Evolutionary conservation across 1,140 invertebrate species (phyloP).

Genomic region (Drosophila hydei): DNA sequence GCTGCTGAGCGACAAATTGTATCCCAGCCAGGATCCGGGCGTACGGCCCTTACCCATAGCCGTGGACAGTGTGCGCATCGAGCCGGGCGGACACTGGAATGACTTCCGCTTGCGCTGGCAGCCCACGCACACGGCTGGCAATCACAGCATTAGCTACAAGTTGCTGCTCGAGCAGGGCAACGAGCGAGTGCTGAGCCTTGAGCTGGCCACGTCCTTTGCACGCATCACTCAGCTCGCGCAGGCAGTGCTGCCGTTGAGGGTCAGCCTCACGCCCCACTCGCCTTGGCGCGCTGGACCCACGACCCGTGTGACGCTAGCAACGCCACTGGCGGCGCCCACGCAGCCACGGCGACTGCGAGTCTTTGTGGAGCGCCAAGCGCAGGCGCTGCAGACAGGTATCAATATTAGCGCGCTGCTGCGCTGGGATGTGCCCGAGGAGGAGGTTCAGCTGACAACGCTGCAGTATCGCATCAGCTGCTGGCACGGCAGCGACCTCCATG

Average conservation of each 20-base stretch:
- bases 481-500: constrained; percentile 55
- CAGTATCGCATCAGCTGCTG: constrained; percentile 74
- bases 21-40: constrained; percentile 51
- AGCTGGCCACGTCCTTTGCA: constrained; percentile 56
- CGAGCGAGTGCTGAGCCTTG: constrained; percentile 39
- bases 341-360: constrained; percentile 88
- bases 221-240: constrained; percentile 84
- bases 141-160: constrained; percentile 91
- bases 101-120: constrained; percentile 93
- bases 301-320: constrained; percentile 86
- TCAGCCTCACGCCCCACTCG: constrained; percentile 91
- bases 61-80: constrained; percentile 86
- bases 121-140: constrained; percentile 89
- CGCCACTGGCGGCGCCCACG: constrained; percentile 89
- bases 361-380: constrained; percentile 86
- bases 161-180: constrained; percentile 61
- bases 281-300: constrained; percentile 91
- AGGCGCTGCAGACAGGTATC: constrained; percentile 46
- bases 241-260: constrained; percentile 88
- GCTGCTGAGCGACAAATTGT: constrained; percentile 2
- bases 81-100: constrained; percentile 89
- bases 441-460: constrained; percentile 32
- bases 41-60: constrained; percentile 90
- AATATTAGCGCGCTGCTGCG: constrained; percentile 86
- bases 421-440: constrained; percentile 91